Base-by-base conservation (phyloP, 1,140 invertebrate genomes). In the Heliothis virescens region DNA sequence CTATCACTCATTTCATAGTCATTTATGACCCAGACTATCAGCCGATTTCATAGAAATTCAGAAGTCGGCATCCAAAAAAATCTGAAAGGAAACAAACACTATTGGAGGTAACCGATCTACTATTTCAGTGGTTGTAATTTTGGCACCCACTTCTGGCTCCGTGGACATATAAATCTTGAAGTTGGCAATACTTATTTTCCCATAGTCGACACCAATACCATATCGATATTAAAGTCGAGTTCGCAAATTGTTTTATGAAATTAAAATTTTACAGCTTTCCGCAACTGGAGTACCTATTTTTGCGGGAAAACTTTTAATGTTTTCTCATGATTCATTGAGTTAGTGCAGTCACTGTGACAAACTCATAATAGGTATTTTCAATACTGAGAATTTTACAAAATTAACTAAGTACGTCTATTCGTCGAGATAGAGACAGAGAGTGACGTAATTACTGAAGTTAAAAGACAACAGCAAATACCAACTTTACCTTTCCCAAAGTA, bases 101-200 rank as follows among this genome's bases (percentile, higher is more conserved):
- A 26, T 26, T 26, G 34, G 34, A 41, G 34, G 34, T 41, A 41
- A 26, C 9, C 29, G 16, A 57, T 41, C 10, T 72, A 63, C 41
- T 63, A 15, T n/a, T 34, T 65, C 48, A 34, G 34, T 65, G 53
- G 26, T 18, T n/a, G 47, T 65, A 12, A 63, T 34, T 26, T 76
- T 76, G 74, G 74, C 74, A 76, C 60, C 29, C 59, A 34, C 18
- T 76, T 15, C 74, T 48, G 59, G 60, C 48, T 76, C 50, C 48
- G 7, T 21, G 29, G 10, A 41, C 21, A 16, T 21, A 76, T 76
- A 76, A 76, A 76, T 76, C 26, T 65, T 26, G 16, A 65, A 63
- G 59, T 65, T 65, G 21, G 60, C 74, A 65, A 76, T 76, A 53
- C 34, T 41, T 65, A 76, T 76, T 65, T 26, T 65, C 67, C n/a